Base-by-base conservation (phyloP, 2,888 invertebrate genomes). In the Oligia strigilis region DNA sequence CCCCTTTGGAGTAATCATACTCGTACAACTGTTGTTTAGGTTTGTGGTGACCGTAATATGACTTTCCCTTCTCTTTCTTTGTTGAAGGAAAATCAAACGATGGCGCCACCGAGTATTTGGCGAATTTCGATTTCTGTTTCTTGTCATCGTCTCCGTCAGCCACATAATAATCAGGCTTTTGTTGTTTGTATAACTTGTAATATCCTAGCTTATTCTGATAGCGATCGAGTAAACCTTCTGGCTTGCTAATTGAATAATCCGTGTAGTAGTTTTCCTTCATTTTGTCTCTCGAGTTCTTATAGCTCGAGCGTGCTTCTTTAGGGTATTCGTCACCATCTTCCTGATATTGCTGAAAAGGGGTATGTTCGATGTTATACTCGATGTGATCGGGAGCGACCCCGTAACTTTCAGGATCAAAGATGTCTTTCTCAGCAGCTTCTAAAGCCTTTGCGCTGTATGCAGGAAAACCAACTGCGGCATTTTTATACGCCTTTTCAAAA, bases 401-500 rank as follows among this genome's bases (percentile, higher is more conserved):
- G 80, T 96, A 97, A 64, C 90, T 91, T 23, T 93, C 93, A 0
- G 96, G 95, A 77, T 95, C 93, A 82, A 95, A 96, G 70, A 95
- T 94, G 36, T 95, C 94, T 82, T 94, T 95, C 87, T 96, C 96
- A 14, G 87, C 79, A 46, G 78, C 87, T 66, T 95, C 94, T 19
- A 90, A 84, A 2, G 93, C 84, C 67, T 93, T 91, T 23, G 89
- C 86, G 67, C 93, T 92, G 74, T 93, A 97, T 0, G 95, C 95
- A 29, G 96, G 96, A 80, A 97, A 97, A 11, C 97, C 97, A 75
- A 92, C 92, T 0, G 97, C 96, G 29, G 97, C 94, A 75, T 96
- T 92, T 89, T 96, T 94, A 77, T 97, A 97, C 4, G 95, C 95
- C 72, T 95, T 95, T 85, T 97, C 97, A 86, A 97, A 97, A 82